These are phyloP conservation scores for Brassicogethes aeneus DNA, from an alignment of 2,888 invertebrate genomes.

Conservation along the genomic window DNA sequence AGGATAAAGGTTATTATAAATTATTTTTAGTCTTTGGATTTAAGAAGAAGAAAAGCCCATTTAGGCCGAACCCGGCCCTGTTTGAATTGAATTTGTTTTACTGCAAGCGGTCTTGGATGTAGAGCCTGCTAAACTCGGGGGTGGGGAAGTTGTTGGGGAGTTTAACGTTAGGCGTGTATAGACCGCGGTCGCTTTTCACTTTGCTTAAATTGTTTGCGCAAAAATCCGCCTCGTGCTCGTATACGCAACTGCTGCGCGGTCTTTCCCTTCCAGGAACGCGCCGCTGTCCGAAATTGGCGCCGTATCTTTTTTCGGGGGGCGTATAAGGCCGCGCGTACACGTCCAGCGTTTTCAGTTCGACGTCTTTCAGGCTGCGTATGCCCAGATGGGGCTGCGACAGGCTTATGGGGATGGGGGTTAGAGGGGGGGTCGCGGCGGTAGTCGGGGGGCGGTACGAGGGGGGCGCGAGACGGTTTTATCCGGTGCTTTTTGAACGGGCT, in stretches of 20 bases:
- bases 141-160: slow-evolving; percentile 34
- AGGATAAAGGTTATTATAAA: too few relatives aligned
- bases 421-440: slow-evolving; percentile 14
- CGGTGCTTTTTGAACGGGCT: slow-evolving; percentile 37
- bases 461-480: slow-evolving; percentile 30
- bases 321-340: slow-evolving; percentile 28
- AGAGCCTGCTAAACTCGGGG: slow-evolving; percentile 37
- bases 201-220: slow-evolving; percentile 21
- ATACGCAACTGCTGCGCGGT: slow-evolving; percentile 33
- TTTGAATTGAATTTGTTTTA: too few relatives aligned
- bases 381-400: slow-evolving; percentile 29
- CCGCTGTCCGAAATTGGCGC: slow-evolving; percentile 30
- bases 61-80: not conserved
- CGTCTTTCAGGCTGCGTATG: not conserved
- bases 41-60: too few relatives aligned
- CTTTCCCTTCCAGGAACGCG: slow-evolving; percentile 11
- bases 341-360: slow-evolving; percentile 8
- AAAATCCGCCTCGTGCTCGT: slow-evolving; percentile 34
- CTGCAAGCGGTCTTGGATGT: slow-evolving; percentile 33
- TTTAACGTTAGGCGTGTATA: slow-evolving; percentile 29
- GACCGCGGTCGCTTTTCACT: slow-evolving; percentile 23
- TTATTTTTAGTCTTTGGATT: too few relatives aligned
- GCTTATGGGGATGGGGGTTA: slow-evolving; percentile 27
- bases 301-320: slow-evolving; percentile 37
- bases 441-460: slow-evolving; percentile 18